A percentile compares a stretch with the other conserved stretches of the same genome.
Conservation (phyloP, 2,797 vertebrate genomes). For the Corythornis leucogaster region DNA sequence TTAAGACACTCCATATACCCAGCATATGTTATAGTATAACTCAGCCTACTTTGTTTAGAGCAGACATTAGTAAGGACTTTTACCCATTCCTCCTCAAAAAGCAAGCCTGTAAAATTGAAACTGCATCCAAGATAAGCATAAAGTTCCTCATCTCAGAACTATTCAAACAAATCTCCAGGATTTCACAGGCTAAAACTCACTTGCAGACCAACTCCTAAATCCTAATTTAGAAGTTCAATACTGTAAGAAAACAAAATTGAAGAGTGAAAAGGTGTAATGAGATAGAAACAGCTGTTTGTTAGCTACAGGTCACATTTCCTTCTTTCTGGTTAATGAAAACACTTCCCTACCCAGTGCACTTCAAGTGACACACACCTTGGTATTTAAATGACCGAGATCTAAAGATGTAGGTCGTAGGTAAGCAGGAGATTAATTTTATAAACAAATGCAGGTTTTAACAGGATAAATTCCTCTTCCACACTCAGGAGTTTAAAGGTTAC, state of each 20-base stretch:
- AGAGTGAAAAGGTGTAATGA: not conserved
- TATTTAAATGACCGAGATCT: slow-evolving; percentile 30
- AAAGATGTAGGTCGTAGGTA: slow-evolving; percentile 41
- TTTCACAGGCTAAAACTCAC: not conserved
- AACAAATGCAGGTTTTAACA: slow-evolving; percentile 43
- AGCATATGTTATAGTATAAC: not conserved
- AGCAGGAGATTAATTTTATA: not conserved
- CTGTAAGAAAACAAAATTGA: not conserved
- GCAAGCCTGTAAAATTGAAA: not conserved
- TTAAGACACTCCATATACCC: not conserved
- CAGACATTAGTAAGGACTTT: not conserved
- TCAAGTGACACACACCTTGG: slow-evolving; percentile 50
- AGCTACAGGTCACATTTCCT: not conserved
- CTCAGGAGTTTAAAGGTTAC: slow-evolving; percentile 32
- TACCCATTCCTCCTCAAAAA: not conserved
- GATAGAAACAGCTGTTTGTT: not conserved
- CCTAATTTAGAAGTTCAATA: not conserved
- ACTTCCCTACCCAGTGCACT: not conserved
- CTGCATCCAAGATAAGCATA: not conserved
- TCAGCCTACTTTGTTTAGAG: not conserved
- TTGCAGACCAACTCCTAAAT: not conserved
- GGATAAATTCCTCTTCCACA: not conserved
- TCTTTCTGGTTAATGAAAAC: not conserved
- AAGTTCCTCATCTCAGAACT: not conserved
- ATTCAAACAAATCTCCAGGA: not conserved